A percentile compares a stretch with the other conserved stretches of the same genome.
These are phyloP conservation scores for Diabrotica virgifera DNA, from an alignment of 1,140 invertebrate genomes.

Conservation along the genomic window DNA sequence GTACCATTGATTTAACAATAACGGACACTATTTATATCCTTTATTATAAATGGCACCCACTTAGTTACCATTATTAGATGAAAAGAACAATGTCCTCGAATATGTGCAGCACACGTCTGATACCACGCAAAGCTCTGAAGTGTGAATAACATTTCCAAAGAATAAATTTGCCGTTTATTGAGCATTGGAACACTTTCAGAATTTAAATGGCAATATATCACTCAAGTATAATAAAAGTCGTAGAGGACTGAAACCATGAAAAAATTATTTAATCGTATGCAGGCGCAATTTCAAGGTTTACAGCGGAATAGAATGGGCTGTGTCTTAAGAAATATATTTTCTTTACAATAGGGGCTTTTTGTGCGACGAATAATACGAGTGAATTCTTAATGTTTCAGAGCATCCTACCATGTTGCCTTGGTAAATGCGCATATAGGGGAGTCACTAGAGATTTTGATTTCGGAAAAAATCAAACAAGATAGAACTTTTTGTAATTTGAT, in stretches of 20 bases:
- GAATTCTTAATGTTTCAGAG: too few species aligned
- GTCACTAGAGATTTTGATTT: too few species aligned
- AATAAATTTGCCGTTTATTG: not conserved
- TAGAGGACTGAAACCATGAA: not conserved
- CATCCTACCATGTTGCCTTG: too few species aligned
- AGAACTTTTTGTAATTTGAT: too few species aligned
- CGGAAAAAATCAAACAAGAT: too few species aligned
- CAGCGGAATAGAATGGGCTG: not conserved
- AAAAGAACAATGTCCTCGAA: not conserved
- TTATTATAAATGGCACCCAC: not conserved
- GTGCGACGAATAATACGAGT: too few species aligned
- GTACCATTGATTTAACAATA: not conserved
- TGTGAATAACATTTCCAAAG: not conserved
- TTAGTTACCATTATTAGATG: not conserved
- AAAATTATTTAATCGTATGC: not conserved
- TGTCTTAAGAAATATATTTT: too few species aligned
- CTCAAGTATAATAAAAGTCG: not conserved
- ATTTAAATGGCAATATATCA: not conserved
- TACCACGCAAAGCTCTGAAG: not conserved
- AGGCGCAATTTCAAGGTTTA: not conserved
- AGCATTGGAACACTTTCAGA: constrained; percentile 2
- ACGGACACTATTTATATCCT: not conserved
- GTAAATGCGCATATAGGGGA: too few species aligned
- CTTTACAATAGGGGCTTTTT: too few species aligned
- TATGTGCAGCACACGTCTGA: not conserved